phyloP scores from a whole-genome alignment of 2,797 vertebrate species.

The Schizopygopsis pylzovi region DNA sequence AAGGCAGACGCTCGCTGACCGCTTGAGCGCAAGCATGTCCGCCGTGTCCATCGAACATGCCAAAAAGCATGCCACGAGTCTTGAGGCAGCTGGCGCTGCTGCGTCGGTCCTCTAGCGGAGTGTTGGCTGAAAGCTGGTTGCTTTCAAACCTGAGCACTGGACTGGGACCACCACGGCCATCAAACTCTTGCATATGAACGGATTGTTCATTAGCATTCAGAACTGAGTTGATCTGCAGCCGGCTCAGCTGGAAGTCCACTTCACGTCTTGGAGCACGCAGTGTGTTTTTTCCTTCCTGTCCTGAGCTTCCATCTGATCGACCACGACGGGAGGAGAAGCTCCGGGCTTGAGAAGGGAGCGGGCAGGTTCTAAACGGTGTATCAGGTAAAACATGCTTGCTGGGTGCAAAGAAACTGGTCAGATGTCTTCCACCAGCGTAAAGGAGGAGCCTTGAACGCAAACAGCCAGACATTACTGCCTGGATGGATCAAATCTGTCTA shows the following conservation, averaged over 20 bases:
- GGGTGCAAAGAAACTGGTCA: conserved; percentile 60
- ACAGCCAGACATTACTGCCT: conserved; percentile 83
- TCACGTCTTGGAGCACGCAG: conserved; percentile 81
- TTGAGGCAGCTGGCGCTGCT: conserved; percentile 89
- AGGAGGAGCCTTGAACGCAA: conserved; percentile 81
- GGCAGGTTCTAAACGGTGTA: conserved; percentile 56
- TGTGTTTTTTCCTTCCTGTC: conserved; percentile 63
- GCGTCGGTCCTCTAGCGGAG: conserved; percentile 89
- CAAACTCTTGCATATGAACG: conserved; percentile 79
- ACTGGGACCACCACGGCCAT: conserved; percentile 73
- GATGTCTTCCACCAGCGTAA: conserved; percentile 71
- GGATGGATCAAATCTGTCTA: conserved; percentile 8
- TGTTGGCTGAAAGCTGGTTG: conserved; percentile 91
- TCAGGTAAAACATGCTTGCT: conserved; percentile 58
- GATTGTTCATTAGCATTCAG: conserved; percentile 85
- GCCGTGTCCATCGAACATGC: conserved; percentile 93
- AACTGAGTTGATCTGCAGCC: conserved; percentile 84
- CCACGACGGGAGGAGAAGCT: conserved; percentile 42
- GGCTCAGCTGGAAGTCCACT: conserved; percentile 83
- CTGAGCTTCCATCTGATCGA: conserved; percentile 51
- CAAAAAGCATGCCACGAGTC: conserved; percentile 91
- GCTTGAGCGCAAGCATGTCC: conserved; percentile 92
- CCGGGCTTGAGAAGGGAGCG: conserved; percentile 55
- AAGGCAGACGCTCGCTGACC: conserved; percentile 90
- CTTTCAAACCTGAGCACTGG: conserved; percentile 89